phyloP scores from a whole-genome alignment of 2,113 vertebrate genomes.

The Zosterops lateralis region DNA sequence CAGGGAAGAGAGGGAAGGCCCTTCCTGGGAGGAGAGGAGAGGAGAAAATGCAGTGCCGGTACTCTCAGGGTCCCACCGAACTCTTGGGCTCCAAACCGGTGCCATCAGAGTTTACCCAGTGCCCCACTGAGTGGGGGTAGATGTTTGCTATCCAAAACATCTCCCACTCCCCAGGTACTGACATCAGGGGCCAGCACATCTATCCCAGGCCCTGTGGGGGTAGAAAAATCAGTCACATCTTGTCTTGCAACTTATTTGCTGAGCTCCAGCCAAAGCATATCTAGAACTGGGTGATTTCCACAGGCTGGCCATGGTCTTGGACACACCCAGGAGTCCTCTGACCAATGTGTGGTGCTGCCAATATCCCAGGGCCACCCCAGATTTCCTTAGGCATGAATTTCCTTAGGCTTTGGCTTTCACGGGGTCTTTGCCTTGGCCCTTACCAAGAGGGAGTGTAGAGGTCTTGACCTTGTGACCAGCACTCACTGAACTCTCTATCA shows the following conservation, averaged over 20 bases:
- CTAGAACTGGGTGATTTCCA: not conserved
- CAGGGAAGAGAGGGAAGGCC: not conserved
- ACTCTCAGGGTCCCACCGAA: fast-evolving
- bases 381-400: not conserved
- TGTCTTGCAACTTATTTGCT: not conserved
- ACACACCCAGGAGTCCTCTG: not conserved
- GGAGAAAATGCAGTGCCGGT: not conserved
- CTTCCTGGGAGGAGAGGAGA: not conserved
- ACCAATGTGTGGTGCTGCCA: not conserved
- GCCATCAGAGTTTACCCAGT: conserved; percentile 46
- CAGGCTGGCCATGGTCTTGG: not conserved
- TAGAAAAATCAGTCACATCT: not conserved
- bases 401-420: not conserved
- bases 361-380: not conserved
- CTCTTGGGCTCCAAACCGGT: not conserved
- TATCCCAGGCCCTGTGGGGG: conserved; percentile 79
- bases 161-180: conserved; percentile 82
- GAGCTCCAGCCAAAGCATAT: not conserved
- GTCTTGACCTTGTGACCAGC: not conserved
- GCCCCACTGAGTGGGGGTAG: conserved; percentile 82
- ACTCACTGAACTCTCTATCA: not conserved
- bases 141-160: conserved; percentile 91
- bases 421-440: not conserved
- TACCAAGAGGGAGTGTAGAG: not conserved
- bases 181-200: conserved; percentile 85